These are phyloP conservation scores for Streblospio benedicti DNA, from an alignment of 1,140 invertebrate species.

Conservation along the genomic window DNA sequence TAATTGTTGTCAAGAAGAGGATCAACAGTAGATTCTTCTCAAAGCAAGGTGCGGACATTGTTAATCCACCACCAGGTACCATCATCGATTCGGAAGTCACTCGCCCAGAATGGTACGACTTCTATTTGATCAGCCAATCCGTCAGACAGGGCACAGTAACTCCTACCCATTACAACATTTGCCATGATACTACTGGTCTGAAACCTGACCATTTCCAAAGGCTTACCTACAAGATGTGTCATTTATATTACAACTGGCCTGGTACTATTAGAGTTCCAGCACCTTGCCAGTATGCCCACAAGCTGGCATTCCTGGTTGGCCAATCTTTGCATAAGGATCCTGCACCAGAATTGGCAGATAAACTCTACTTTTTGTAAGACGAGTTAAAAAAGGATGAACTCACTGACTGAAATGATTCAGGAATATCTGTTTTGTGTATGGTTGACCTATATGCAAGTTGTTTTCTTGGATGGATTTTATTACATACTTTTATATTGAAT, in stretches of 20 bases:
- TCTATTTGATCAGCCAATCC: constrained; percentile 68
- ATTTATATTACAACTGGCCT: constrained; percentile 81
- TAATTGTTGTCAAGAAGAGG: constrained; percentile 75
- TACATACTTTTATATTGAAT: no score
- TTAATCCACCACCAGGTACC: constrained; percentile 76
- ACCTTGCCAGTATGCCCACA: constrained; percentile 62
- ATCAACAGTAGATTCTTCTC: constrained; percentile 49
- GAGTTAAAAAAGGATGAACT: no score
- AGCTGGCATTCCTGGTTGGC: constrained; percentile 69
- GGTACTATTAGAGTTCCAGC: constrained; percentile 11
- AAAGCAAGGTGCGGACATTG: constrained; percentile 30
- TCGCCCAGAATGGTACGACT: constrained; percentile 52
- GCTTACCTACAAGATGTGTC: constrained; percentile 69
- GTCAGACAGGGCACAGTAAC: constrained; percentile 70
- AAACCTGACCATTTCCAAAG: constrained; percentile 65
- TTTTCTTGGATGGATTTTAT: no score
- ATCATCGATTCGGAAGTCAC: constrained; percentile 61
- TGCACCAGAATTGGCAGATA: neutral
- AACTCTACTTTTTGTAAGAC: constrained; percentile 12
- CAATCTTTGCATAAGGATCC: constrained; percentile 52
- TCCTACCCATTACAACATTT: constrained; percentile 71
- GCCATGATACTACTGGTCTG: constrained; percentile 58
- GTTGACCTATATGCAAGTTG: no score
- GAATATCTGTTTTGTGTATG: no score
- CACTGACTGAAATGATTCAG: no score